phyloP scores from a whole-genome alignment of 2,113 vertebrate genomes.

The Ranitomeya variabilis region DNA sequence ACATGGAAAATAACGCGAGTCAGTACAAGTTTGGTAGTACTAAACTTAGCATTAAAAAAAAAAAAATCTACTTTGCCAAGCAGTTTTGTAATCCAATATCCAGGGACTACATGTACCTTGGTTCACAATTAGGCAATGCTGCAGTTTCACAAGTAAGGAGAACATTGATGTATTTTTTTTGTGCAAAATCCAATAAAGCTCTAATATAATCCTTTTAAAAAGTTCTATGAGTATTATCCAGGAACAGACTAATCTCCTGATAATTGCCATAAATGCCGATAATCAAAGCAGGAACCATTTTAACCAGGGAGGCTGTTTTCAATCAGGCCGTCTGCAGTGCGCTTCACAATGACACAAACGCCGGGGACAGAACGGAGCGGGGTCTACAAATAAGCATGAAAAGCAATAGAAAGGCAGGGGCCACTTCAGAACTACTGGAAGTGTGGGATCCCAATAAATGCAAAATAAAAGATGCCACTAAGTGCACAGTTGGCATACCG shows the following conservation, averaged over 20 bases:
- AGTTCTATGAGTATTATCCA: constrained; percentile 81
- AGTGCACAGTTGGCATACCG: too few relatives aligned
- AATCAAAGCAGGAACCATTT: constrained; percentile 88
- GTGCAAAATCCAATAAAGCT: constrained; percentile 88
- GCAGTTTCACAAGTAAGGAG: constrained; percentile 67
- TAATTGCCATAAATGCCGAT: constrained; percentile 95
- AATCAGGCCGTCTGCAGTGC: constrained; percentile 76
- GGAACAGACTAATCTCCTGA: constrained; percentile 79
- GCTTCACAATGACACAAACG: constrained; percentile 63
- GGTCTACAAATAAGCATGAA: not conserved
- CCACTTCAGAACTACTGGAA: not conserved
- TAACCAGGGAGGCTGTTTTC: constrained; percentile 83
- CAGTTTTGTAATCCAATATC: not conserved
- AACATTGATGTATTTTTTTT: constrained; percentile 72
- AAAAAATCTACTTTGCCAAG: not conserved
- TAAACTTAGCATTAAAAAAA: not conserved
- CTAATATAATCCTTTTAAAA: constrained; percentile 87
- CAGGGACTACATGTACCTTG: constrained; percentile 13
- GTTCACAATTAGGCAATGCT: not conserved
- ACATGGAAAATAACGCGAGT: not conserved
- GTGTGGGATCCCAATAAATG: not conserved
- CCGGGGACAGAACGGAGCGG: not conserved
- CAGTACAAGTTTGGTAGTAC: not conserved
- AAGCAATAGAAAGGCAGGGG: not conserved
- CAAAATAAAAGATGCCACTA: not conserved